Percentiles rank a stretch among this genome's conserved stretches.
Conservation (phyloP, 1,140 invertebrate genomes). For the Aphaenogaster floridana region DNA sequence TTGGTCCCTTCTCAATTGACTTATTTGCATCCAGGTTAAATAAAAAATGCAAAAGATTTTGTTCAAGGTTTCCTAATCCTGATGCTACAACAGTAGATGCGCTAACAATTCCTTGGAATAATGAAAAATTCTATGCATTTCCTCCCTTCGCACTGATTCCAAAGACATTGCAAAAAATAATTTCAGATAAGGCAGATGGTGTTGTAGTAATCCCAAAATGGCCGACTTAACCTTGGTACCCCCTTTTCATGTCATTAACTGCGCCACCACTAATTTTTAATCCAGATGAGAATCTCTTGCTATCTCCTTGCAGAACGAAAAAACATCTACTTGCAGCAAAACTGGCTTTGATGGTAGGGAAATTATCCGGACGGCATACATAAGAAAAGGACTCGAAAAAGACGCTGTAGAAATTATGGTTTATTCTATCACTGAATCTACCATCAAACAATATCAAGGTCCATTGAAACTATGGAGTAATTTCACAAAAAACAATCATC, state of each 20-base stretch:
- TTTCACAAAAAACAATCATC: not conserved
- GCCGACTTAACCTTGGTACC: constrained; percentile 74
- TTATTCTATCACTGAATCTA: constrained; percentile 35
- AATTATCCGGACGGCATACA: constrained; percentile 47
- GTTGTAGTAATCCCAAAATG: constrained; percentile 1
- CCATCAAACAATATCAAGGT: constrained; percentile 42
- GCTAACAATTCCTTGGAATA: not conserved
- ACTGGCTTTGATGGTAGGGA: constrained; percentile 71
- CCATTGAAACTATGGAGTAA: not conserved
- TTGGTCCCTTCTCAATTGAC: constrained; percentile 8
- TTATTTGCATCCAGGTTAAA: constrained; percentile 17
- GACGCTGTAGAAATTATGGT: constrained; percentile 31
- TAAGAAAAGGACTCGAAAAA: constrained; percentile 17
- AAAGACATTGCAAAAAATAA: constrained; percentile 45
- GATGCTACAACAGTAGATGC: constrained; percentile 6
- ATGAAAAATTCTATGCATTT: constrained; percentile 21
- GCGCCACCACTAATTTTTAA: constrained; percentile 48
- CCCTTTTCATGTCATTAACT: constrained; percentile 26
- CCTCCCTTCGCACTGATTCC: constrained; percentile 35
- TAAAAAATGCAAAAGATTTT: constrained; percentile 24
- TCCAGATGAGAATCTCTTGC: constrained; percentile 67
- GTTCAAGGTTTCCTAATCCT: constrained; percentile 9
- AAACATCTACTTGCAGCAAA: constrained; percentile 66
- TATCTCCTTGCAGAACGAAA: constrained; percentile 65
- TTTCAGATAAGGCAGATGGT: not conserved